Percentiles rank a stretch among this genome's conserved stretches.
These are phyloP conservation scores for Apodemia hepburni DNA, from an alignment of 2,888 invertebrate genomes.

Conservation along the genomic window DNA sequence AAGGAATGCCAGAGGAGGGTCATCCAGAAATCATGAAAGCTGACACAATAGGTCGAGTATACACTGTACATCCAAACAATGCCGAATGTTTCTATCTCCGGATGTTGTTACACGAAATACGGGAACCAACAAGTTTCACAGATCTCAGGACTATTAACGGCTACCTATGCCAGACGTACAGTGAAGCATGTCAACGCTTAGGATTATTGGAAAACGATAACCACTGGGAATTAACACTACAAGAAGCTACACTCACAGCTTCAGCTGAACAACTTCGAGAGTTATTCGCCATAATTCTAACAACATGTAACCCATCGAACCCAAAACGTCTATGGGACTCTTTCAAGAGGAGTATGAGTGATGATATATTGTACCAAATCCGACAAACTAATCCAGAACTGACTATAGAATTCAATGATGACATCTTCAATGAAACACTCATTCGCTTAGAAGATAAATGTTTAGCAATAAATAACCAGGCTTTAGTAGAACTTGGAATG, in stretches of 20 bases:
- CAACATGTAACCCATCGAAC: too few relatives aligned
- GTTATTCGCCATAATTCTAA: too few relatives aligned
- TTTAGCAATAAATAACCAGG: conserved; percentile 5
- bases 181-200: conserved; percentile 31
- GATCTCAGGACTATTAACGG: conserved; percentile 30
- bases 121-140: conserved; percentile 29
- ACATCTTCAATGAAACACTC: conserved; percentile 7
- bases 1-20: conserved; percentile 7
- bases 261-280: conserved; percentile 17
- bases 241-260: conserved; percentile 23
- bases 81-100: conserved; percentile 35
- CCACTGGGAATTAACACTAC: conserved; percentile 14
- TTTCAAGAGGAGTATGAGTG: too few relatives aligned
- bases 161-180: too few relatives aligned
- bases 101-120: conserved; percentile 35
- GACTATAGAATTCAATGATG: conserved; percentile 33
- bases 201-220: conserved; percentile 34
- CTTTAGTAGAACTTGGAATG: background rate
- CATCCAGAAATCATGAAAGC: conserved; percentile 6
- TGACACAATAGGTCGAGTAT: conserved; percentile 15
- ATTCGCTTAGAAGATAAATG: conserved; percentile 8
- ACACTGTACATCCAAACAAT: conserved; percentile 34
- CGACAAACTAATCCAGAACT: conserved; percentile 32
- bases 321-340: too few relatives aligned
- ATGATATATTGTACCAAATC: too few relatives aligned